phyloP scores from a whole-genome alignment of 2,113 vertebrate genomes.

The Siphamia tubifer region DNA sequence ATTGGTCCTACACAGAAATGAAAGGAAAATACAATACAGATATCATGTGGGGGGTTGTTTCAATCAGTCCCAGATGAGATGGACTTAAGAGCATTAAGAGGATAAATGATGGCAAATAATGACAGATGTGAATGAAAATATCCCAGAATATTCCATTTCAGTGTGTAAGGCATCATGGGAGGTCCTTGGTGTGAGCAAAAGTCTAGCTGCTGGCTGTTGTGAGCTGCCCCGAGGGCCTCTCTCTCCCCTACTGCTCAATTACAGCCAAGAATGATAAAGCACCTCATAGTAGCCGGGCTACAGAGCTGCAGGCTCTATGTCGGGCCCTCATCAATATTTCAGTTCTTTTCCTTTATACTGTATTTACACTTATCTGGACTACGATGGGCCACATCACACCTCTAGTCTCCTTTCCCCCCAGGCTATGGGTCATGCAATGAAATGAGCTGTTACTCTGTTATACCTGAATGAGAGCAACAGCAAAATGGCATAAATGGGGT shows the following conservation, averaged over 20 bases:
- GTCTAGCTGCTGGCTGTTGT: conserved; percentile 38
- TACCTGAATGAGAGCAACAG: conserved; percentile 18
- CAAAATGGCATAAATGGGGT: conserved; percentile 13
- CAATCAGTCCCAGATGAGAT: conserved; percentile 15
- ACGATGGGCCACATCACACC: conserved; percentile 32
- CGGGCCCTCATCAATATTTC: conserved; percentile 70
- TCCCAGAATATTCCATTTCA: conserved; percentile 24
- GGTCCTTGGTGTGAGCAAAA: conserved; percentile 32
- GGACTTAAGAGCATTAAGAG: conserved; percentile 35
- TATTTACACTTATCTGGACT: conserved; percentile 54
- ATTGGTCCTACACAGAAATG: not conserved
- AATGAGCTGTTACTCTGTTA: conserved; percentile 11
- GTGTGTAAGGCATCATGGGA: conserved; percentile 50
- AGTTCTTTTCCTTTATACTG: conserved; percentile 51
- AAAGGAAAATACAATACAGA: not conserved
- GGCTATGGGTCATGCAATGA: conserved; percentile 16
- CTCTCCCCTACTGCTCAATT: conserved; percentile 52
- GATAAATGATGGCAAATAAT: conserved; percentile 60
- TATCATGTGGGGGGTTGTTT: not conserved
- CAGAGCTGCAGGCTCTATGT: conserved; percentile 42
- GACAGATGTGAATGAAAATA: conserved; percentile 26
- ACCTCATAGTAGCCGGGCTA: conserved; percentile 21
- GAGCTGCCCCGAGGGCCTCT: conserved; percentile 47
- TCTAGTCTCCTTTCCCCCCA: conserved; percentile 22
- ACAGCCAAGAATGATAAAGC: conserved; percentile 59